phyloP scores from a whole-genome alignment of 2,888 invertebrate genomes.

The Anoplius nigerrimus region DNA sequence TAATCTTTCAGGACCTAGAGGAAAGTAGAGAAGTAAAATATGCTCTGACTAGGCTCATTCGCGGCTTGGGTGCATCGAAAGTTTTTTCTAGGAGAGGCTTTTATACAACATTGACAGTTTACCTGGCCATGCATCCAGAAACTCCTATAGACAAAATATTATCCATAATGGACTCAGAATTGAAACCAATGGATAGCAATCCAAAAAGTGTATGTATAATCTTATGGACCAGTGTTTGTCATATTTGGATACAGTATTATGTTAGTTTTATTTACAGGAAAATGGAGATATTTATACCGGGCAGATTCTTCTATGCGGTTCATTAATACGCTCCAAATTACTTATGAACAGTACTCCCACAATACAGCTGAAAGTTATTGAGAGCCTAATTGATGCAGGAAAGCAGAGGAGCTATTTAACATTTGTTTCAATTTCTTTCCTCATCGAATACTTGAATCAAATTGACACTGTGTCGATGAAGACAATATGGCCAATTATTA shows the following conservation, averaged over 20 bases:
- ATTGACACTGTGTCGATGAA: slow-evolving; percentile 73
- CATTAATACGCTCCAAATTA: slow-evolving; percentile 81
- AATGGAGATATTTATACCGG: slow-evolving; percentile 84
- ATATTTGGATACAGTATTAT: background rate
- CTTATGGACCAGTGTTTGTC: slow-evolving; percentile 1
- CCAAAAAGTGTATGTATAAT: slow-evolving; percentile 81
- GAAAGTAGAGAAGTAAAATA: slow-evolving; percentile 79
- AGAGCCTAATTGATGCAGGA: slow-evolving; percentile 77
- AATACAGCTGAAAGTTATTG: slow-evolving; percentile 75
- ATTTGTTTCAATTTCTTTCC: slow-evolving; percentile 79
- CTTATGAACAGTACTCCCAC: slow-evolving; percentile 77
- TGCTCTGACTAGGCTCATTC: slow-evolving; percentile 81
- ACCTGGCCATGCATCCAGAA: slow-evolving; percentile 77
- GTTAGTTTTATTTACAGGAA: slow-evolving; percentile 77
- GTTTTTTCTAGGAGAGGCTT: slow-evolving; percentile 81
- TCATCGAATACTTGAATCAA: slow-evolving; percentile 80
- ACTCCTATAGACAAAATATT: slow-evolving; percentile 78
- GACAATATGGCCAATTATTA: slow-evolving; percentile 80
- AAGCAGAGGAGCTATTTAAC: slow-evolving; percentile 80
- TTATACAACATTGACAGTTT: slow-evolving; percentile 81
- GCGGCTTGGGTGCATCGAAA: slow-evolving; percentile 84
- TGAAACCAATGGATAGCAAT: slow-evolving; percentile 79
- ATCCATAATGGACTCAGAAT: slow-evolving; percentile 80
- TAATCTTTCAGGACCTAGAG: slow-evolving; percentile 28
- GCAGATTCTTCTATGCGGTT: slow-evolving; percentile 83